Percentiles rank a stretch among this genome's conserved stretches.
Evolutionary conservation across 2,888 invertebrate genomes (phyloP).

Genomic region (Mantis religiosa): DNA sequence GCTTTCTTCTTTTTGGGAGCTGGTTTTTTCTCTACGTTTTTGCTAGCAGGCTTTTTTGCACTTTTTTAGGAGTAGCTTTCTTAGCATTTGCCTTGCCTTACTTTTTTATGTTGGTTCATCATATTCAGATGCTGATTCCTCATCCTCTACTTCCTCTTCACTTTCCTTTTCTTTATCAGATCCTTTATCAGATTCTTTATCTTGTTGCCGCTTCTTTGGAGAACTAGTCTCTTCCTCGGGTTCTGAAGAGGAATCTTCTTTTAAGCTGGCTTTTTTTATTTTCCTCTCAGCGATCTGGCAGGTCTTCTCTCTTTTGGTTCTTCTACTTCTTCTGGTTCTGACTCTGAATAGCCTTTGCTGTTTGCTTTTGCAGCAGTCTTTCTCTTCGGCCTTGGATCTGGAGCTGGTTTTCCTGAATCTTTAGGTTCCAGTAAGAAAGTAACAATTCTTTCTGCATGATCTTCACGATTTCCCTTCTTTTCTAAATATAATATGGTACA

Average conservation of each 20-base stretch:
- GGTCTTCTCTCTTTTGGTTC: constrained; percentile 44
- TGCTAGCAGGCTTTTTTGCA: no score
- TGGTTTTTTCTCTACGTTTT: no score
- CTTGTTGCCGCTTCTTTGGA: constrained; percentile 44
- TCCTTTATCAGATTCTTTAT: constrained; percentile 40
- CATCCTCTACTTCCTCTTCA: constrained; percentile 22
- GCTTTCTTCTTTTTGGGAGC: no score
- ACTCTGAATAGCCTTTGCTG: constrained; percentile 40
- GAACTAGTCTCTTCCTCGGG: constrained; percentile 48
- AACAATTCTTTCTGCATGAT: constrained; percentile 52
- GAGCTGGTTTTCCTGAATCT: constrained; percentile 50
- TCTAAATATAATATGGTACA: constrained; percentile 71
- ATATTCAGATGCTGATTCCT: no score
- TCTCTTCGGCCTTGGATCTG: no score
- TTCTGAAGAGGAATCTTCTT: no score
- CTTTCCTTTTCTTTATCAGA: constrained; percentile 37
- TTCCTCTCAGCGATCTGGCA: constrained; percentile 41
- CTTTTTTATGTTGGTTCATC: no score
- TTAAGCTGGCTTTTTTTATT: constrained; percentile 42
- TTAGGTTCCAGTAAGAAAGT: constrained; percentile 60
- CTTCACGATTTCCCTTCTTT: no score
- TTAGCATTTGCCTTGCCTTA: no score
- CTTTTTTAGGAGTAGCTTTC: no score
- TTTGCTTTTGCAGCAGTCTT: constrained; percentile 61
- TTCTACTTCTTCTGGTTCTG: constrained; percentile 21